These are phyloP conservation scores for Hermatobates lingyangjiaoensis DNA, from an alignment of 1,140 invertebrate species.

Conservation along the genomic window DNA sequence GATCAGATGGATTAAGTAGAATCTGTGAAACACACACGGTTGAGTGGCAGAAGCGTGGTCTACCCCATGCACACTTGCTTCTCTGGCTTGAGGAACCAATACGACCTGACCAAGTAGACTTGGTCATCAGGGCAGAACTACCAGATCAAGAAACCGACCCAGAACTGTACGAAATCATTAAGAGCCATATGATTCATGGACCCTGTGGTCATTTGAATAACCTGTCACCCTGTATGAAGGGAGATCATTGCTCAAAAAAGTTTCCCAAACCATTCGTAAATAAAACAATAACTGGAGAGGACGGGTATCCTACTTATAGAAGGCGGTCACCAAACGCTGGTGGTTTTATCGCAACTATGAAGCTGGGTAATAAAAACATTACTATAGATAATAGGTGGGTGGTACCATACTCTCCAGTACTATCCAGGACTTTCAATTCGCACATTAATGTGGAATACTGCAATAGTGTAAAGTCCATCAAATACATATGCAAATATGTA, in stretches of 20 bases:
- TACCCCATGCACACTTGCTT: slow-evolving; percentile 29
- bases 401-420: slow-evolving; percentile 22
- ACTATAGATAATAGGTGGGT: slow-evolving; percentile 24
- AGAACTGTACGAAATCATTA: slow-evolving; percentile 25
- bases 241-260: slow-evolving; percentile 27
- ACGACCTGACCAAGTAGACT: slow-evolving; percentile 30
- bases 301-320: slow-evolving; percentile 23
- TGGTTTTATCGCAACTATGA: slow-evolving; percentile 8
- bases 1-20: too few relatives aligned
- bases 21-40: too few relatives aligned
- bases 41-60: slow-evolving; percentile 28
- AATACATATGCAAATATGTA: slow-evolving; percentile 27
- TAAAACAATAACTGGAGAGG: slow-evolving; percentile 22
- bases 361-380: slow-evolving; percentile 1
- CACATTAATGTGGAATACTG: slow-evolving; percentile 25
- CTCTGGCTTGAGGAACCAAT: slow-evolving; percentile 28
- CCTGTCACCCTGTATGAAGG: slow-evolving; percentile 28
- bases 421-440: slow-evolving; percentile 20
- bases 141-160: slow-evolving; percentile 26
- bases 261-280: slow-evolving; percentile 21
- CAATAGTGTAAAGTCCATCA: slow-evolving; percentile 22
- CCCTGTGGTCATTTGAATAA: slow-evolving; percentile 29
- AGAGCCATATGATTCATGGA: slow-evolving; percentile 30
- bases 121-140: slow-evolving; percentile 32
- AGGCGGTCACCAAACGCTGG: slow-evolving; percentile 15